These are phyloP conservation scores for Anaspis maculata DNA, from an alignment of 2,888 invertebrate species.

Conservation along the genomic window DNA sequence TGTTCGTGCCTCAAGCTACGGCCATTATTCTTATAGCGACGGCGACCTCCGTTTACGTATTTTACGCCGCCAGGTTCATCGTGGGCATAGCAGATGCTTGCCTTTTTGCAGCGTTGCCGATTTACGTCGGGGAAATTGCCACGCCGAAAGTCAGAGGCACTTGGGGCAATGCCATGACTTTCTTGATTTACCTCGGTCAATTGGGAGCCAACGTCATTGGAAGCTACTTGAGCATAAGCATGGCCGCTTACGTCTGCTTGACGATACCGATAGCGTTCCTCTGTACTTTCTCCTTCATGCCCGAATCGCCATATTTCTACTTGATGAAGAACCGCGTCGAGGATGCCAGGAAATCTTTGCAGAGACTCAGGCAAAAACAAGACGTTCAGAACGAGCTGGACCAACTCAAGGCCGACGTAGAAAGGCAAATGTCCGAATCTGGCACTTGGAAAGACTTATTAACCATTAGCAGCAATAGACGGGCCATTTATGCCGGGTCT, in stretches of 20 bases:
- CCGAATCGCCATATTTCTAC: slow-evolving; percentile 44
- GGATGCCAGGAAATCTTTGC: slow-evolving; percentile 25
- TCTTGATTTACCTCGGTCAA: slow-evolving; percentile 24
- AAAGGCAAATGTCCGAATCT: no score
- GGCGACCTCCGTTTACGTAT: slow-evolving; percentile 24
- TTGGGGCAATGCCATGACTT: slow-evolving; percentile 29
- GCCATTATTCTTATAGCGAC: slow-evolving; percentile 23
- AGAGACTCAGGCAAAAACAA: slow-evolving; percentile 20
- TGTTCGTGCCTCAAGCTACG: slow-evolving; percentile 24
- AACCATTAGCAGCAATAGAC: slow-evolving; percentile 26
- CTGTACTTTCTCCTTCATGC: slow-evolving; percentile 49
- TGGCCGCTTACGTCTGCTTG: slow-evolving; percentile 49
- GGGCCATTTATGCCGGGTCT: slow-evolving; percentile 25
- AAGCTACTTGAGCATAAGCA: slow-evolving; percentile 46
- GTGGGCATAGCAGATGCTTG: slow-evolving; percentile 26
- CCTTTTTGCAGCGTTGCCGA: slow-evolving; percentile 25
- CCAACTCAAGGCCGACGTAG: slow-evolving; percentile 20
- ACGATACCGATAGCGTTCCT: slow-evolving; percentile 50
- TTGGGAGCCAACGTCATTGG: slow-evolving; percentile 45
- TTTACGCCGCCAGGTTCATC: slow-evolving; percentile 28
- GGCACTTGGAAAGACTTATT: no score
- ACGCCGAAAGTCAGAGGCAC: no score
- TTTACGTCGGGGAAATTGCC: slow-evolving; percentile 31
- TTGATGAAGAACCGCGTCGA: slow-evolving; percentile 23
- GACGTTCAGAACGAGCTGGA: slow-evolving; percentile 25